Percentiles rank a stretch among this genome's conserved stretches.
phyloP scores from a whole-genome alignment of 2,113 vertebrate genomes.

The Saimiri boliviensis region DNA sequence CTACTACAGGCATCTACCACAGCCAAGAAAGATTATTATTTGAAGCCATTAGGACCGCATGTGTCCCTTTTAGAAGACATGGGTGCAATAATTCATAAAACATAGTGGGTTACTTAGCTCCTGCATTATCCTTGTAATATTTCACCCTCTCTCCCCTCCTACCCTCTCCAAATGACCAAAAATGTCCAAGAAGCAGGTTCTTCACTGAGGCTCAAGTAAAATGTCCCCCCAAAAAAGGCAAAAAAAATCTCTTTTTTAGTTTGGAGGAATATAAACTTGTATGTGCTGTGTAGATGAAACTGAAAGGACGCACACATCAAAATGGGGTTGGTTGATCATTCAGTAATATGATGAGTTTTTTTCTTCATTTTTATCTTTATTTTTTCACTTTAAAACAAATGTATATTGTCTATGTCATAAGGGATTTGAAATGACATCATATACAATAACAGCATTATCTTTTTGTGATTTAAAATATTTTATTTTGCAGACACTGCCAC shows the following conservation, averaged over 20 bases:
- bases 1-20: background rate
- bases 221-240: background rate
- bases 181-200: background rate
- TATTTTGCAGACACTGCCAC: background rate
- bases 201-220: background rate
- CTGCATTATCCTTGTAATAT: background rate
- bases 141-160: background rate
- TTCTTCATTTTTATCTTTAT: slow-evolving; percentile 41
- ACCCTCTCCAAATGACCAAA: background rate
- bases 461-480: slow-evolving; percentile 3
- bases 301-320: background rate
- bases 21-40: background rate
- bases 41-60: background rate
- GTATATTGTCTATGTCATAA: background rate
- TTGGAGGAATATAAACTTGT: background rate
- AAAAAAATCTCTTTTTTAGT: background rate
- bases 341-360: background rate
- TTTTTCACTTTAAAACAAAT: background rate
- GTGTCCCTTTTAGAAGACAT: background rate
- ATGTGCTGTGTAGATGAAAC: background rate
- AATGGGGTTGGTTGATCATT: background rate
- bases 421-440: background rate
- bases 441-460: background rate
- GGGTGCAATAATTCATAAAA: background rate
- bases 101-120: background rate